These are phyloP conservation scores for Zootermopsis nevadensis DNA, from an alignment of 2,888 invertebrate species.

Conservation along the genomic window DNA sequence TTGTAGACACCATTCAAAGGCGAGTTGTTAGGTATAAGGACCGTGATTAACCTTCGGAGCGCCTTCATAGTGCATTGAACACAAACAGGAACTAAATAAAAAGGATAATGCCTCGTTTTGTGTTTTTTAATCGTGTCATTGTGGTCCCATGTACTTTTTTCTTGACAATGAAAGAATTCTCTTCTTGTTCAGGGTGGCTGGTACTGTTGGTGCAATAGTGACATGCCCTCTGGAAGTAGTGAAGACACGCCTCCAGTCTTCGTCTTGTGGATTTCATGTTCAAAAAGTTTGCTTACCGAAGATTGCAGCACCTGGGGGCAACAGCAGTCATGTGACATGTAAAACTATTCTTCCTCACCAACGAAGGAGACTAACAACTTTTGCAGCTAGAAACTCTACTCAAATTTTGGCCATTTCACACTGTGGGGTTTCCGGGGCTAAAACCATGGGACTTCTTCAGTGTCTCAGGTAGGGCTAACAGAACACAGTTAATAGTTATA, in stretches of 20 bases:
- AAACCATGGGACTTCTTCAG: conserved; percentile 80
- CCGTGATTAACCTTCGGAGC: too few species aligned
- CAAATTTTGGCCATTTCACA: conserved; percentile 80
- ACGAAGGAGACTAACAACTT: conserved; percentile 80
- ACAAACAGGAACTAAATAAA: too few species aligned
- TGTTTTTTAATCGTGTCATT: too few species aligned
- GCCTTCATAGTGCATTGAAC: too few species aligned
- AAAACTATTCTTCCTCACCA: conserved; percentile 70
- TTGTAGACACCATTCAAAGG: too few species aligned
- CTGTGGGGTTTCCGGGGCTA: conserved; percentile 67
- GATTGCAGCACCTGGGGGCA: conserved; percentile 61
- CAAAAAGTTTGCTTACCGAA: conserved; percentile 60
- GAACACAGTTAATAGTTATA: too few species aligned
- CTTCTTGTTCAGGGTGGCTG: conserved; percentile 82
- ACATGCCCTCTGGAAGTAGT: conserved; percentile 99
- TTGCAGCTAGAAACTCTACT: conserved; percentile 74
- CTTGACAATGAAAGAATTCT: neutral
- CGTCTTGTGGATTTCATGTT: conserved; percentile 72
- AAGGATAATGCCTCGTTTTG: too few species aligned
- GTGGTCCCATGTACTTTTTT: neutral
- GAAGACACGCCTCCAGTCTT: conserved; percentile 96
- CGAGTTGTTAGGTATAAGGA: too few species aligned
- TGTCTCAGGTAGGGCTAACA: conserved; percentile 74
- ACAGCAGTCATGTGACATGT: conserved; percentile 66
- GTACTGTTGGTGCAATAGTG: conserved; percentile 95